Percentiles rank a stretch among this genome's conserved stretches.
Evolutionary conservation across 2,888 invertebrate species (phyloP).

Genomic region (Hermodice carunculata): DNA sequence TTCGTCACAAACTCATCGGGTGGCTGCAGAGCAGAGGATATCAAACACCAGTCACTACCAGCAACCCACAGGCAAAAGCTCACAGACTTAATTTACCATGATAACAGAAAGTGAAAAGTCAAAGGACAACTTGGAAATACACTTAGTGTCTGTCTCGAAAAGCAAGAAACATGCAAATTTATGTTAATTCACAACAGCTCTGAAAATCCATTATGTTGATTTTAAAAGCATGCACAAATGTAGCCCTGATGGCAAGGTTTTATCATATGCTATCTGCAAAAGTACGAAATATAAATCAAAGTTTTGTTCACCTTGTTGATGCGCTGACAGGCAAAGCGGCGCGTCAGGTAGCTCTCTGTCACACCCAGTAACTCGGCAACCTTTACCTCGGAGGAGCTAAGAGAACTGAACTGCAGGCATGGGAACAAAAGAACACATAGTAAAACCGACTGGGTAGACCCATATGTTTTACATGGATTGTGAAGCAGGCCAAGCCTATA

Average conservation of each 20-base stretch:
- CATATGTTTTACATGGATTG: no score
- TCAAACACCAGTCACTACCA: background rate
- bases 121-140: no score
- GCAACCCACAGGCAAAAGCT: no score
- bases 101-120: no score
- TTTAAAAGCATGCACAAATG: background rate
- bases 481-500: no score
- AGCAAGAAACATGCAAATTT: background rate
- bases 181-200: background rate
- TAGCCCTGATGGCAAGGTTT: slow-evolving; percentile 1
- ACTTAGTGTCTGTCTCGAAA: no score
- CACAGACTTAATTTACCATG: no score
- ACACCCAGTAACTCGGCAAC: slow-evolving; percentile 84
- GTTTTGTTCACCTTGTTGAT: slow-evolving; percentile 35
- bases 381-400: slow-evolving; percentile 78
- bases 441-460: no score
- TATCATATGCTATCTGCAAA: no score
- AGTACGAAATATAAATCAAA: no score
- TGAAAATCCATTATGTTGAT: background rate
- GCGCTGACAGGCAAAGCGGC: slow-evolving; percentile 78
- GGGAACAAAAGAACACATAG: no score
- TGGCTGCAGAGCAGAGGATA: slow-evolving; percentile 11
- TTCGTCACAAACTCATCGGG: slow-evolving; percentile 73
- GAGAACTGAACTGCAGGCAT: no score
- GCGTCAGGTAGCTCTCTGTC: slow-evolving; percentile 80